Evolutionary conservation across 2,797 vertebrate species (phyloP), one percentile per base, ranked within the genome.

Genomic region (Trichosurus vulpecula): DNA sequence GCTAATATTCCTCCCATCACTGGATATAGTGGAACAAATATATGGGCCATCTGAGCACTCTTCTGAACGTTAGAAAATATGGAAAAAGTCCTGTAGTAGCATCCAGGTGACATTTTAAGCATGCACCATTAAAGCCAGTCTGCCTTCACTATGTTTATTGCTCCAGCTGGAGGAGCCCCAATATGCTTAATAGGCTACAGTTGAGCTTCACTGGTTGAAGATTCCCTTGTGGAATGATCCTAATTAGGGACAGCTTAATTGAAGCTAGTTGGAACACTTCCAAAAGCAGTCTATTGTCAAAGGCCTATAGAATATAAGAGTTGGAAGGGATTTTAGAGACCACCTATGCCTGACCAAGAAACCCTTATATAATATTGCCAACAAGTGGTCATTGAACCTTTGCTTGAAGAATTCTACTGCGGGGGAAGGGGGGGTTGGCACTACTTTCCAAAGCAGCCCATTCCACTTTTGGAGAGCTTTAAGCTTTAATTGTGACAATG

Each of bases 151-250:
- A 11, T 81, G 74, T 81, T 81, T 81, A 81, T 81, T 81, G 22
- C 74, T 81, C 74, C 41, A 81, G 74, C 74, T 81, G 74, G 74
- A 81, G 74, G 74, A 81, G 41, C 22, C 74, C 41, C 74, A 81
- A 81, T 81, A 81, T 81, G 74, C 9, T 81, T 81, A 81, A 81
- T 81, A 81, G 61, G 19, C 74, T 81, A 81, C 41, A 81, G 74
- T 47, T 81, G 74, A 81, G 74, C 74, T 81, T 81, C 74, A 81
- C n/a, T 81, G 74, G 74, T 81, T 81, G 74, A 81, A 81, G 74
- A 81, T 81, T 81, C 74, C 74, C 74, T 81, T 47, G 74, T 47
- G 74, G 74, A 81, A 81, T 81, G 41, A 47, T 47, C 74, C n/a
- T 81, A 81, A 81, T 81, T 81, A 74, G 74, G 74, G 41, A 81